Evolutionary conservation across 1,140 invertebrate genomes (phyloP), one percentile per base, ranked within the genome.

Genomic region (Platyscapa corneri): DNA sequence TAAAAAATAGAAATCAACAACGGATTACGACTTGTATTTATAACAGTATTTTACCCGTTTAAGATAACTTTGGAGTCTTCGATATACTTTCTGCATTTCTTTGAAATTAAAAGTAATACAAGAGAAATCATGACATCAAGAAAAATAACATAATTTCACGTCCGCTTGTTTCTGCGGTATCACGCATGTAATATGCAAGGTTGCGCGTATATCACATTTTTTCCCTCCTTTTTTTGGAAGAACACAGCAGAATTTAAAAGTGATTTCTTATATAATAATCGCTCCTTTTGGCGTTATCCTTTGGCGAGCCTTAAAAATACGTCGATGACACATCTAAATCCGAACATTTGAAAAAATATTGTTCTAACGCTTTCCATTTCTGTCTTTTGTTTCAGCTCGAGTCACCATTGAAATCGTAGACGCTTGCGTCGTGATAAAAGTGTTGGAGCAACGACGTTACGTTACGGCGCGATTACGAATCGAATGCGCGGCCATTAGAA

Each of bases 81-180:
- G 70, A 72, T 39, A 39, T 72, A 72, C 23, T 74, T 42, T 74
- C 20, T 42, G 39, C 37, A 42, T 74, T 42, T 74, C 32, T 74
- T 74, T n/a, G 70, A 42, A 74, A 42, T 42, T 42, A 74, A 74
- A 42, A 74, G 37, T 42, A 18, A 32, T 42, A 12, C 30, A 74
- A 74, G 37, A 74, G 70, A 74, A 74, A 42, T 74, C 37, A 74
- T n/a, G 37, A 74, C 23, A 74, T 74, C 6, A 42, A 42, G 34
- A 74, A 74, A 42, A n/a, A 74, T 42, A 74, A 74, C 70, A 74
- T 74, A 74, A 74, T 74, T 53, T 74, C 27, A n/a, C 7, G 37
- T 42, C 70, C 20, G 10, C 8, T 74, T 74, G n/a, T 7, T 12
- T 27, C 23, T 27, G 20, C 70, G 3, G 37, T 74, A 42, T 74